These are phyloP conservation scores for Equus quagga DNA, from an alignment of 2,113 vertebrate genomes.

Conservation along the genomic window DNA sequence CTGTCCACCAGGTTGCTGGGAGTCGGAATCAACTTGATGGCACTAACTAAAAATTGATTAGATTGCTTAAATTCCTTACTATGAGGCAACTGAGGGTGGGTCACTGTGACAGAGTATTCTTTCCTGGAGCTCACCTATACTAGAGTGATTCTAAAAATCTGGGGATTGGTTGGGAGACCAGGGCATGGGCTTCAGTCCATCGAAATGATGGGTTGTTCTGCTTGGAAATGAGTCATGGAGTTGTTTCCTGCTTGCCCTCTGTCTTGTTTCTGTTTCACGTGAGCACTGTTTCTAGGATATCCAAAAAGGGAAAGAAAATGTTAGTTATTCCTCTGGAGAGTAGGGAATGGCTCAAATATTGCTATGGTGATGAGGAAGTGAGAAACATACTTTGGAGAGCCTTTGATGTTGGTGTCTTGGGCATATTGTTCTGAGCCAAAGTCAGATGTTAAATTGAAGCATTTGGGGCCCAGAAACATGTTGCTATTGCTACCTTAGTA, in stretches of 20 bases:
- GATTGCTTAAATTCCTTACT: conserved; percentile 51
- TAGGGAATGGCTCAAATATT: background rate
- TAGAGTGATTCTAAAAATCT: background rate
- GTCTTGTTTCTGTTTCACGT: conserved; percentile 23
- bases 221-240: conserved; percentile 14
- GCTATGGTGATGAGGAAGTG: background rate
- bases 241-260: background rate
- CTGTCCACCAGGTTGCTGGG: too few species aligned
- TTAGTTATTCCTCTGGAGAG: background rate
- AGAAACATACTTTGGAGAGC: background rate
- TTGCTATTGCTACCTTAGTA: background rate
- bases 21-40: too few species aligned
- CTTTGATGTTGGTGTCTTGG: background rate
- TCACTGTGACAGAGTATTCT: background rate
- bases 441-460: background rate
- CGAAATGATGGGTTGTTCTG: background rate
- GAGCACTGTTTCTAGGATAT: background rate
- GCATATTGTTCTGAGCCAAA: background rate
- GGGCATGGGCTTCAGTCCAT: background rate
- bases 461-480: background rate
- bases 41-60: background rate
- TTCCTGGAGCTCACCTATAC: background rate
- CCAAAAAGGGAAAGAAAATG: background rate
- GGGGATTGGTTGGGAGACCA: background rate
- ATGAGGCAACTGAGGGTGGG: background rate